Evolutionary conservation across 2,888 invertebrate species (phyloP), one percentile per base, ranked within the genome.

Genomic region (Balanococcus diminutus): DNA sequence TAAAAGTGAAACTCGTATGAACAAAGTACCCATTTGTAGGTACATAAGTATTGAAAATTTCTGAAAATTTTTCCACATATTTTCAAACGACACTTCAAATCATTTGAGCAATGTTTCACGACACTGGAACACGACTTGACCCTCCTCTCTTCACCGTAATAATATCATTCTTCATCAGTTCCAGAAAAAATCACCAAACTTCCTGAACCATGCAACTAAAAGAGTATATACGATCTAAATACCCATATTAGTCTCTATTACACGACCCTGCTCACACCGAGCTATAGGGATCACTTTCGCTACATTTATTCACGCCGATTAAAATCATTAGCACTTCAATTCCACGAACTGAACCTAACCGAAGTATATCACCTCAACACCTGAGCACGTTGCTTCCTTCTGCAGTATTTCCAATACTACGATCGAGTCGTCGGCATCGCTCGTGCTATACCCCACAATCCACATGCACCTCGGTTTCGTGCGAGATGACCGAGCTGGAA

Each of bases 311-410:
- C 61, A 25, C 61, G 61, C 61, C 61, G 61, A 67, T 67, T 67
- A 67, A 67, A 67, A 67, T 67, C 61, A 67, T 67, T 67, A 67
- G 61, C 61, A 67, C 61, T 25, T 67, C 61, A 25, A 67, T 67
- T 22, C 61, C 25, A 67, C 22, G 28, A 67, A 67, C 61, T 28
- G 61, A 67, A 25, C 28, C 25, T 14, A 28, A 67, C 28, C 61
- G n/a, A 25, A 67, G 14, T 14, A 14, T n/a, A n/a, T n/a, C 28
- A 67, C 61, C 61, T 67, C 28, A 67, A 14, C 61, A 67, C 61
- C 61, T 67, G 61, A 67, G 61, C 61, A 67, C 61, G 61, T 67
- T 28, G 19, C 19, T 56, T 2, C 5, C 14, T 5, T 42, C 8
- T 19, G 3, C 51, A 19, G 36, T 8, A 14, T 8, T 67, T 25